phyloP scores from a whole-genome alignment of 2,797 vertebrate genomes.

The Coccyzus lansbergi region DNA sequence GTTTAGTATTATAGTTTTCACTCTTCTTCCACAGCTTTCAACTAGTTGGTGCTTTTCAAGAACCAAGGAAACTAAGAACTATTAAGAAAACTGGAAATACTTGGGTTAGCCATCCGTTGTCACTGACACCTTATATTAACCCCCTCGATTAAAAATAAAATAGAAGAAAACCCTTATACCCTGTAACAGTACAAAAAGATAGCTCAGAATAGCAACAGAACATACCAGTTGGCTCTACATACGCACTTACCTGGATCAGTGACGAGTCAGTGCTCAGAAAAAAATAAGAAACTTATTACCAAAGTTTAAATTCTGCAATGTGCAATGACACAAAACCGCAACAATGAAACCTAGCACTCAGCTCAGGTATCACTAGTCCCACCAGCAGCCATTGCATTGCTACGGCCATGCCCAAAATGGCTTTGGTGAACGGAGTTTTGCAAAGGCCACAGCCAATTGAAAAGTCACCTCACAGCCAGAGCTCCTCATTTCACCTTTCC shows the following conservation, averaged over 20 bases:
- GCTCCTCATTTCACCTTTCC: not conserved
- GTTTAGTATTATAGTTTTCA: not conserved
- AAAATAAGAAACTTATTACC: not conserved
- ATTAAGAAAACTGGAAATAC: not conserved
- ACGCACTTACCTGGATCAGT: not conserved
- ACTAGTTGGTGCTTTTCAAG: not conserved
- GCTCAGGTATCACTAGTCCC: not conserved
- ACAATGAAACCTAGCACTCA: not conserved
- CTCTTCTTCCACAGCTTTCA: not conserved
- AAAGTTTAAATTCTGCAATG: not conserved
- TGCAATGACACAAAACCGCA: not conserved
- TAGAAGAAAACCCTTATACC: not conserved
- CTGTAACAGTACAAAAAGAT: not conserved
- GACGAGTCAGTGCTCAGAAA: not conserved
- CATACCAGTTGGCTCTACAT: not conserved
- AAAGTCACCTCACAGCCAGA: not conserved
- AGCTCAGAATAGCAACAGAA: not conserved
- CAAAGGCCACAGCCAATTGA: not conserved
- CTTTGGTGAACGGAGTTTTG: not conserved
- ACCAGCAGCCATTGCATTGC: rapidly evolving
- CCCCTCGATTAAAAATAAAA: not conserved
- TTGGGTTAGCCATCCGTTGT: not conserved
- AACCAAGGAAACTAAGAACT: not conserved
- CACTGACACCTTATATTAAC: not conserved
- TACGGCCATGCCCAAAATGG: rapidly evolving